A percentile compares a stretch with the other conserved stretches of the same genome.
Evolutionary conservation across 1,140 invertebrate genomes (phyloP).

Genomic region (Coboldia fuscipes): DNA sequence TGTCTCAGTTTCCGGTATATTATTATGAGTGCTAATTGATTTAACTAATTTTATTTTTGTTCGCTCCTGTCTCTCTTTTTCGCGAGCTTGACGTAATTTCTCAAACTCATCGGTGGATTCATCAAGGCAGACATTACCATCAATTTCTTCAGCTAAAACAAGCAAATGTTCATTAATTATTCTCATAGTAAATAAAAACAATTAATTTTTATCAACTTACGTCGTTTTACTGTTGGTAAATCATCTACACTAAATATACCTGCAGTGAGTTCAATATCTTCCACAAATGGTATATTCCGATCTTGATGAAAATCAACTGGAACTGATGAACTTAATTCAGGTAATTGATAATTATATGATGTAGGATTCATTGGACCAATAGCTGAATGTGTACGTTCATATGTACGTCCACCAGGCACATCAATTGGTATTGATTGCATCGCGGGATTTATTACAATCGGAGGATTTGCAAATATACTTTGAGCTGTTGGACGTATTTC

Average conservation of each 20-base stretch:
- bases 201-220: not conserved
- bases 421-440: conserved; percentile 20
- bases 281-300: not conserved
- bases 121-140: not conserved
- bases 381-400: conserved; percentile 14
- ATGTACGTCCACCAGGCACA: conserved; percentile 15
- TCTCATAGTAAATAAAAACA: not conserved
- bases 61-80: conserved; percentile 23
- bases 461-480: conserved; percentile 29
- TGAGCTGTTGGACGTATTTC: conserved; percentile 30
- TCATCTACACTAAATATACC: not conserved
- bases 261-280: conserved; percentile 1
- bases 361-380: not conserved
- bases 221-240: not conserved
- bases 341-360: not conserved
- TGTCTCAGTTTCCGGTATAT: conserved; percentile 4
- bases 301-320: conserved; percentile 3
- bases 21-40: conserved; percentile 23
- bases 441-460: conserved; percentile 12
- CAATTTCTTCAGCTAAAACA: not conserved
- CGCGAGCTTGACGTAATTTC: conserved; percentile 24
- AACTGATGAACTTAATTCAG: not conserved
- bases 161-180: not conserved
- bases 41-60: conserved; percentile 23
- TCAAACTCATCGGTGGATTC: conserved; percentile 25